A percentile compares a stretch with the other conserved stretches of the same genome.
Conservation (phyloP, 2,113 vertebrate genomes). For the Entosphenus tridentatus region DNA sequence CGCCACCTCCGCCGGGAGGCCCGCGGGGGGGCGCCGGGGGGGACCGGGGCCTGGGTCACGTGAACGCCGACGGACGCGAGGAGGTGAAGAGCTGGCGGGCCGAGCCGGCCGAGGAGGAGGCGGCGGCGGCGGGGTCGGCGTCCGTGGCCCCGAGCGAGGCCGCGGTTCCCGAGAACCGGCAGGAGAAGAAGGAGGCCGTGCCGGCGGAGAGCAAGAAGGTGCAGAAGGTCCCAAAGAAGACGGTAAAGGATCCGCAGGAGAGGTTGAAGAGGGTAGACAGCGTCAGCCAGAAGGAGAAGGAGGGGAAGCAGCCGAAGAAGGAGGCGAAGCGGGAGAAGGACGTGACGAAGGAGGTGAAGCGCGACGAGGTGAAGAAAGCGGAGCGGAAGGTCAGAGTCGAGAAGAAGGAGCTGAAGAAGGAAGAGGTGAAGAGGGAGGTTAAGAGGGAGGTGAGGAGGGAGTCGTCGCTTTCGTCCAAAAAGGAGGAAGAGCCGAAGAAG, state of each 20-base stretch:
- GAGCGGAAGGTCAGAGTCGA: constrained; percentile 12
- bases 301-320: constrained; percentile 22
- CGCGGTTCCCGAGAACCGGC: too few relatives aligned
- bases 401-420: constrained; percentile 21
- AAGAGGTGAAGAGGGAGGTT: constrained; percentile 20
- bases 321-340: constrained; percentile 31
- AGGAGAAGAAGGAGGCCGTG: constrained; percentile 11
- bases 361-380: constrained; percentile 20
- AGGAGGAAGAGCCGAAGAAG: constrained; percentile 16
- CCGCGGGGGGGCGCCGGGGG: constrained; percentile 14
- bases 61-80: too few relatives aligned
- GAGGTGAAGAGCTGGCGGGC: constrained; percentile 11
- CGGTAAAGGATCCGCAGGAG: constrained; percentile 14
- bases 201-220: constrained; percentile 26
- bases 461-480: constrained; percentile 18
- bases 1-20: constrained; percentile 22
- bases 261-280: constrained; percentile 12
- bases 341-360: constrained; percentile 24
- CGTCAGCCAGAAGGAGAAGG: constrained; percentile 10
- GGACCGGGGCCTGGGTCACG: constrained; percentile 3
- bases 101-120: constrained; percentile 12
- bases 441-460: constrained; percentile 34
- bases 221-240: constrained; percentile 21
- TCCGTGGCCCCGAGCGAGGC: too few relatives aligned
- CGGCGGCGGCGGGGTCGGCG: neutral